These are phyloP conservation scores for Nebria brevicollis DNA, from an alignment of 2,888 invertebrate genomes.

Conservation along the genomic window DNA sequence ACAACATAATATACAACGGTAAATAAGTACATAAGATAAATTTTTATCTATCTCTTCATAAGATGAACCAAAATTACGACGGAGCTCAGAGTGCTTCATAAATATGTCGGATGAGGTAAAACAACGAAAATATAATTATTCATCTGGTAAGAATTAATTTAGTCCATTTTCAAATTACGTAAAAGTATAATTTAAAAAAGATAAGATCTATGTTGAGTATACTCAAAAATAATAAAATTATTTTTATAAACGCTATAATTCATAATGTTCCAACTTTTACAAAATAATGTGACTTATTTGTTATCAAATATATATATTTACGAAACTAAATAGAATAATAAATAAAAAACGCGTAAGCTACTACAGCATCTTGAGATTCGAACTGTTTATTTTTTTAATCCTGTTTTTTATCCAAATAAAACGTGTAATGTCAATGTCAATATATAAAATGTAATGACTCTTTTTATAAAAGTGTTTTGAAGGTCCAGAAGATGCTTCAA, in stretches of 20 bases:
- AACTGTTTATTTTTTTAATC: background rate
- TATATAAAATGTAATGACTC: background rate
- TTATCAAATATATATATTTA: too few species aligned
- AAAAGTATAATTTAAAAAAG: too few species aligned
- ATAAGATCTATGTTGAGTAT: too few species aligned
- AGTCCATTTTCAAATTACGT: background rate
- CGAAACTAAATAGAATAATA: too few species aligned
- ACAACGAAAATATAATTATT: background rate
- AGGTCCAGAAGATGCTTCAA: background rate
- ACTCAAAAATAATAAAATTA: too few species aligned
- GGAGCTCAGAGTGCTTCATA: background rate
- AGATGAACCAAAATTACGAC: background rate
- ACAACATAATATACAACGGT: background rate
- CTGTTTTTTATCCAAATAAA: background rate
- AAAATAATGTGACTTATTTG: too few species aligned
- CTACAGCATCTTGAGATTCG: background rate
- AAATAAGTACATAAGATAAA: background rate
- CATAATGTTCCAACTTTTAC: too few species aligned
- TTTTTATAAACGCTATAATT: too few species aligned
- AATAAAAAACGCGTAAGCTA: too few species aligned
- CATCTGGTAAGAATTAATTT: slow-evolving; percentile 6
- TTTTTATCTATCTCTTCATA: background rate
- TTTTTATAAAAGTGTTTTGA: background rate
- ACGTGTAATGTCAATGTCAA: background rate
- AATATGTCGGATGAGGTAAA: slow-evolving; percentile 2